Conservation (phyloP, 2,888 invertebrate genomes). For the Ommatoiulus sabulosus region DNA sequence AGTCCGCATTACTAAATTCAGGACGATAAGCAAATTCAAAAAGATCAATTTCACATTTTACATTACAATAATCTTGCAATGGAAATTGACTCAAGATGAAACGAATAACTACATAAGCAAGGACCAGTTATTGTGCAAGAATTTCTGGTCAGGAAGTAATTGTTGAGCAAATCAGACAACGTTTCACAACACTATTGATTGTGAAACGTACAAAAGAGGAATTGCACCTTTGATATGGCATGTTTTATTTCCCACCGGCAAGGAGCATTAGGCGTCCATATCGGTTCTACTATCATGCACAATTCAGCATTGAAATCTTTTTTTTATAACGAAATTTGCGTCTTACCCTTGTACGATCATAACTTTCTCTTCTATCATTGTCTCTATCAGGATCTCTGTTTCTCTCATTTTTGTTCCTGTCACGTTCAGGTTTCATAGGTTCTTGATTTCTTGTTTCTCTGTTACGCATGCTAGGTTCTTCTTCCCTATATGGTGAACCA, state of each 20-base stretch:
- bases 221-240: background rate
- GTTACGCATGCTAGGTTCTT: conserved; percentile 58
- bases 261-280: background rate
- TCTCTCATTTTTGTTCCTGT: conserved; percentile 60
- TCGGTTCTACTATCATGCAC: conserved; percentile 38
- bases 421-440: conserved; percentile 60
- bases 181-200: background rate
- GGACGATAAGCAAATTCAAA: background rate
- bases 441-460: conserved; percentile 59
- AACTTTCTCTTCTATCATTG: conserved; percentile 60
- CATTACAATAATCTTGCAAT: no score
- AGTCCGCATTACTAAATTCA: background rate
- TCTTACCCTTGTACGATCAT: conserved; percentile 61
- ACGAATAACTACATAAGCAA: no score
- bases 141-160: background rate
- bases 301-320: background rate
- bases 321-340: background rate
- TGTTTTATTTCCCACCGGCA: conserved; percentile 2
- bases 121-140: no score
- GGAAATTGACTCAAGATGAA: no score
- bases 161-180: background rate
- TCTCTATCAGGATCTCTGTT: conserved; percentile 60
- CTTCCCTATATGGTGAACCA: conserved; percentile 57
- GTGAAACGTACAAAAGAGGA: background rate
- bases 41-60: no score